Conservation (phyloP, 64 coral and sea anemone species). For the Exaiptasia diaphana region DNA sequence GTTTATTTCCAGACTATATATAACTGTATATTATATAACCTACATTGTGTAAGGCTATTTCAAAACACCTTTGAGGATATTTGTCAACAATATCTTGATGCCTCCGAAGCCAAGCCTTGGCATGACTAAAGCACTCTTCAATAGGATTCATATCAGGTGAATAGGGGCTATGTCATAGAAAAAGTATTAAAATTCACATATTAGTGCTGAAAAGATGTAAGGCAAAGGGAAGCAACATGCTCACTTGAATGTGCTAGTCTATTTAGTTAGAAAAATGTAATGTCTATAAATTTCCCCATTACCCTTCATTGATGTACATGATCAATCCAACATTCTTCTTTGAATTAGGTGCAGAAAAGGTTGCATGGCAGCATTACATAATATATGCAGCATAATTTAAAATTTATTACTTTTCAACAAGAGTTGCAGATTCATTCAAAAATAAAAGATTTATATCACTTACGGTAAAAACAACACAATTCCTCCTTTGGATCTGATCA, state of each 20-base stretch:
- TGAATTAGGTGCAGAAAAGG: too few relatives aligned
- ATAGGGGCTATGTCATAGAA: slow-evolving; percentile 36
- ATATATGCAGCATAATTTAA: background rate
- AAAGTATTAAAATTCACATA: background rate
- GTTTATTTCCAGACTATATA: background rate
- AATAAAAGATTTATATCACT: background rate
- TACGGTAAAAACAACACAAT: slow-evolving; percentile 45
- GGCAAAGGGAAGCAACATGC: too few relatives aligned
- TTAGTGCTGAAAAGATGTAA: too few relatives aligned
- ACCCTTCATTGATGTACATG: too few relatives aligned
- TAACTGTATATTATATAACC: background rate
- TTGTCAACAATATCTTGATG: slow-evolving; percentile 24
- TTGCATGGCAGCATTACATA: background rate
- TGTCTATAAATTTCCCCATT: too few relatives aligned
- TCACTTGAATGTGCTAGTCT: too few relatives aligned
- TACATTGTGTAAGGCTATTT: slow-evolving; percentile 38
- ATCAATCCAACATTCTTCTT: too few relatives aligned
- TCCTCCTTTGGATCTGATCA: slow-evolving; percentile 44
- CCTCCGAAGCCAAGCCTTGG: slow-evolving; percentile 35
- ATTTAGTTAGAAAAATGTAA: too few relatives aligned
- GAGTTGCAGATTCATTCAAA: too few relatives aligned
- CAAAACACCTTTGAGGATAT: slow-evolving; percentile 62
- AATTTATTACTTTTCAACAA: background rate
- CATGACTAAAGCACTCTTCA: slow-evolving; percentile 50
- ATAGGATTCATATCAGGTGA: slow-evolving; percentile 60